Conservation (phyloP, 2,797 vertebrate genomes). For the Channallabes apus region DNA sequence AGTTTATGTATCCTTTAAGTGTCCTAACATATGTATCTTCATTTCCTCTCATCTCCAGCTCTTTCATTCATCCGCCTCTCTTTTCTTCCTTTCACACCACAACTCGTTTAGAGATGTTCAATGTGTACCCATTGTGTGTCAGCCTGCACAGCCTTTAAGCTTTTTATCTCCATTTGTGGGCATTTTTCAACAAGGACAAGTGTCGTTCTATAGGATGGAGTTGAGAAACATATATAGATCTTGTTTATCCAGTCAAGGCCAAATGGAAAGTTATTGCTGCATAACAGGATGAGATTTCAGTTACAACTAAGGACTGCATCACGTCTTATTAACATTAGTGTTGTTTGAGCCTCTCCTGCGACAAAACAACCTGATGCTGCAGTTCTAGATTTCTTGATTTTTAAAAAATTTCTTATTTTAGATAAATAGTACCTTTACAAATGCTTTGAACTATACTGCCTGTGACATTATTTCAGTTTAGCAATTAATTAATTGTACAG, state of each 20-base stretch:
- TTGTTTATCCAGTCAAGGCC: conserved; percentile 37
- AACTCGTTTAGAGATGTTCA: neutral
- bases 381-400: neutral
- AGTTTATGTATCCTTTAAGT: neutral
- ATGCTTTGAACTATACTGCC: no score
- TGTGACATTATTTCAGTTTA: neutral
- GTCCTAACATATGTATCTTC: neutral
- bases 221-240: conserved; percentile 17
- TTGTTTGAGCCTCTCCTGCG: neutral
- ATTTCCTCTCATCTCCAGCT: neutral
- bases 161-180: conserved; percentile 32
- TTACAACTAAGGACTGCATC: neutral
- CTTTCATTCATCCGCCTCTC: neutral
- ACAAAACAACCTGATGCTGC: neutral
- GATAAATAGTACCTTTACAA: neutral
- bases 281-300: conserved; percentile 37
- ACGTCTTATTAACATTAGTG: conserved; percentile 1
- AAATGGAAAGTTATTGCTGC: conserved; percentile 27
- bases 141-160: neutral
- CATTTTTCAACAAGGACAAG: conserved; percentile 19
- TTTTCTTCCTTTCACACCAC: neutral
- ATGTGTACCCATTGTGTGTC: neutral
- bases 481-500: neutral
- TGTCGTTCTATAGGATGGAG: conserved; percentile 15
- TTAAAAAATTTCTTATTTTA: neutral